Base-by-base conservation (phyloP, 2,797 vertebrate species). In the Falco berigora region DNA sequence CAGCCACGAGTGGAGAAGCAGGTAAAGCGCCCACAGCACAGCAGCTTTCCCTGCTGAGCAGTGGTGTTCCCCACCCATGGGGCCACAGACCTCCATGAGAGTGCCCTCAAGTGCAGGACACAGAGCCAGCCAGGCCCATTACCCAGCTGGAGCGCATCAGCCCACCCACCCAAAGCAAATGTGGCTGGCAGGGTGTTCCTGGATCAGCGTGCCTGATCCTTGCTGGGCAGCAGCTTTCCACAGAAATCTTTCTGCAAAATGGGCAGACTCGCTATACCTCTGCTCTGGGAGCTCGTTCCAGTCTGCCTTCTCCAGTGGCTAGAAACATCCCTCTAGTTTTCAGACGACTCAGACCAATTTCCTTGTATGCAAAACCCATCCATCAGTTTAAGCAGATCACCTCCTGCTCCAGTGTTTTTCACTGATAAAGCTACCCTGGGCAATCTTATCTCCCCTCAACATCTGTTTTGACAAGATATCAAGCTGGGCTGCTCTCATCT, bases 111-210 rank as follows among this genome's bases (percentile, higher is more conserved):
- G 9, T 0, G 5, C 8, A 50, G 75, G 36, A 9, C 3, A 0
- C 0, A 7, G 47, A n/a, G 58, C 71, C 62, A 73, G 17, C 46
- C 72, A 1, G 7, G 23, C 20, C 40, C 20, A 0, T 1, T 4
- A 3, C 9, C 55, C 47, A 7, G 23, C 47, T 2, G 53, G 34
- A 53, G 28, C 14, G 15, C 49, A 36, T 8, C 49, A 27, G 4
- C 40, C 49, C 36, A 2, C 12, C 25, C 1, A 0, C 19, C 2
- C 32, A 73, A 32, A 47, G 63, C 63, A 32, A 1, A 1, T 1
- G 7, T 8, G 28, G 23, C 4, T 2, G 8, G 30, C 32, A 22
- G 44, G 52, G 44, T 1, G 0, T 24, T 10, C 17, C 23, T 3
- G 4, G 44, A 17, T 6, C 20, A 8, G 53, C 8, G 2, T 0